Percentiles rank a stretch among this genome's conserved stretches.
These are phyloP conservation scores for Geotrypetes seraphini DNA, from an alignment of 2,797 vertebrate genomes.

Conservation along the genomic window DNA sequence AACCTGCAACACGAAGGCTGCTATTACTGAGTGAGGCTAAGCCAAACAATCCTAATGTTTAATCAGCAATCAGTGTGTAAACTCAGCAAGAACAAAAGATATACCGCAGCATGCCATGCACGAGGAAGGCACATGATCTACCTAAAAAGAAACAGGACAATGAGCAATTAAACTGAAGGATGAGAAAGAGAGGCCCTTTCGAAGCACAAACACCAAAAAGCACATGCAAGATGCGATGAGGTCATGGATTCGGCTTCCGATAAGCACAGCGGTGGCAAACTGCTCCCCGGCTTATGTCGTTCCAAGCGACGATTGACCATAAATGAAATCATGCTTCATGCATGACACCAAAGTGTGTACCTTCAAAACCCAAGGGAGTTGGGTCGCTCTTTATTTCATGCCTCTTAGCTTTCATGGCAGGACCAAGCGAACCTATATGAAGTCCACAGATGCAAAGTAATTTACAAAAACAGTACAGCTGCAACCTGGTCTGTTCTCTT, in stretches of 20 bases:
- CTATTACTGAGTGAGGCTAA: too few species aligned
- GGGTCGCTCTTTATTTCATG: slow-evolving; percentile 91
- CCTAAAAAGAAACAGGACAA: too few species aligned
- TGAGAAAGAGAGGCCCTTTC: too few species aligned
- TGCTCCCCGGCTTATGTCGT: not conserved
- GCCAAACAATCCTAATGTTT: too few species aligned
- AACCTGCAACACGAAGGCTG: too few species aligned
- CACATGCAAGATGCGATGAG: not conserved
- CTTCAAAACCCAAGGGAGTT: slow-evolving; percentile 84
- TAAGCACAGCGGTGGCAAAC: not conserved
- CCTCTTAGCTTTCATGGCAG: slow-evolving; percentile 82
- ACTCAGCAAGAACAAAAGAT: too few species aligned
- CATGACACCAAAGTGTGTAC: slow-evolving; percentile 52
- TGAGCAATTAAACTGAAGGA: too few species aligned
- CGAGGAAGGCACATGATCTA: too few species aligned
- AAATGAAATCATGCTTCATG: not conserved
- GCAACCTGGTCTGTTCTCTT: too few species aligned
- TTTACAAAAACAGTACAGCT: too few species aligned
- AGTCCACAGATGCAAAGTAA: slow-evolving; percentile 36
- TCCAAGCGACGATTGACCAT: slow-evolving; percentile 4
- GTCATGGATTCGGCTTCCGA: not conserved
- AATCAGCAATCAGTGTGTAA: too few species aligned
- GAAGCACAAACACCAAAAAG: not conserved
- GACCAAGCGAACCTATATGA: slow-evolving; percentile 71
- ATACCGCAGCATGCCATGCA: too few species aligned